Conservation (phyloP, 2,797 vertebrate genomes). For the Manis crassicaudata region DNA sequence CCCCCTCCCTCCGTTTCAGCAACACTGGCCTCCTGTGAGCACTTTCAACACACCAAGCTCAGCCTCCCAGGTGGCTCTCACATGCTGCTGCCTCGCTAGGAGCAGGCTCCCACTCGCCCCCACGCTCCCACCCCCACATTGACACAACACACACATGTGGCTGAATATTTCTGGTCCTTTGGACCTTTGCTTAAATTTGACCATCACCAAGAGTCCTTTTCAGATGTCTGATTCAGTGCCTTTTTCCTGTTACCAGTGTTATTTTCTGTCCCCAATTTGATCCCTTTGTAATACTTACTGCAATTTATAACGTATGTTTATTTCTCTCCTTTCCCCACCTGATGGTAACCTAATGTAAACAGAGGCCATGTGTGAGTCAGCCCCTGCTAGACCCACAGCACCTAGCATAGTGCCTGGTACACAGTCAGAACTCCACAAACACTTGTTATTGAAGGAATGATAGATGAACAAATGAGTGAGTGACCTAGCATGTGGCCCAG, state of each 20-base stretch:
- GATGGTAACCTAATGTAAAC: not conserved
- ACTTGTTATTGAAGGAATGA: not conserved
- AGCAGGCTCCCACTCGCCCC: fast-evolving
- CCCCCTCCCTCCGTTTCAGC: not conserved
- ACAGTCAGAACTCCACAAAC: not conserved
- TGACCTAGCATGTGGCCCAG: not conserved
- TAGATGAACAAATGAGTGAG: not conserved
- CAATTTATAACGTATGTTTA: not conserved
- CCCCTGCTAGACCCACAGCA: not conserved
- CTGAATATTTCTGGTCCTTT: not conserved
- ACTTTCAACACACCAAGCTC: not conserved
- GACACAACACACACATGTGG: fast-evolving
- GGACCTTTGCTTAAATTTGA: not conserved
- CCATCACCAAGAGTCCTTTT: not conserved
- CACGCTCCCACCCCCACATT: fast-evolving
- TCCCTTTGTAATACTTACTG: not conserved
- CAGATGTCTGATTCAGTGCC: not conserved
- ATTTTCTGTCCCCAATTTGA: not conserved
- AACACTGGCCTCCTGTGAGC: not conserved
- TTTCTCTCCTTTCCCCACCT: not conserved
- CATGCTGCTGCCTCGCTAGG: not conserved
- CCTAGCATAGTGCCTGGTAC: not conserved
- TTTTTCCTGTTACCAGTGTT: not conserved
- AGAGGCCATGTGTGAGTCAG: not conserved
- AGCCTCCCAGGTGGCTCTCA: not conserved